Percentiles rank a stretch among this genome's conserved stretches.
These are phyloP conservation scores for Cryptophagus acutangulus DNA, from an alignment of 2,888 invertebrate species.

Conservation along the genomic window DNA sequence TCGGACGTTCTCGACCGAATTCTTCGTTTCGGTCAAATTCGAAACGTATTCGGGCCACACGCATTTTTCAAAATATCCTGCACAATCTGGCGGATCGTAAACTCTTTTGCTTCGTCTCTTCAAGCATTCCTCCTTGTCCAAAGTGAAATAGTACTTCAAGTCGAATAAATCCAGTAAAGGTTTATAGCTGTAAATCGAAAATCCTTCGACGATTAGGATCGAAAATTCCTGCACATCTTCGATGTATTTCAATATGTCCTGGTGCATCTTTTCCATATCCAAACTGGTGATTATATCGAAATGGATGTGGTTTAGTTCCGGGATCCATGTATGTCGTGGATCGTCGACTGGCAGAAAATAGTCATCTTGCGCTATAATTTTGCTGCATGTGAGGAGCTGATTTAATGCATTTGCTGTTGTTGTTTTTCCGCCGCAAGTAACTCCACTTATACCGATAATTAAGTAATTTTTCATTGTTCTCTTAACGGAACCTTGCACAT, in stretches of 20 bases:
- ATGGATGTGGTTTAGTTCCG: constrained; percentile 66
- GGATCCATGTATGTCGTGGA: constrained; percentile 59
- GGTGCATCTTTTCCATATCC: constrained; percentile 67
- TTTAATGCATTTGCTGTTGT: constrained; percentile 59
- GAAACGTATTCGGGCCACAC: constrained; percentile 86
- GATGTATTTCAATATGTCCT: constrained; percentile 49
- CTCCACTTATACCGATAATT: constrained; percentile 69
- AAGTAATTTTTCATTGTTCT: no score
- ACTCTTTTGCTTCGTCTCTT: constrained; percentile 56
- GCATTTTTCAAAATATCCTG: constrained; percentile 80
- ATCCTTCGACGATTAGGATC: constrained; percentile 68
- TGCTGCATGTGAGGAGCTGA: constrained; percentile 45
- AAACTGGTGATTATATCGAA: constrained; percentile 69
- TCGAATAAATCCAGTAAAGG: constrained; percentile 64
- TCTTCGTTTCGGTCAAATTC: constrained; percentile 50
- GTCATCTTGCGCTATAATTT: constrained; percentile 66
- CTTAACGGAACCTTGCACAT: no score
- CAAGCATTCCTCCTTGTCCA: constrained; percentile 64
- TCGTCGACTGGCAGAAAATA: constrained; percentile 68
- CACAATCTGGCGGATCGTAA: constrained; percentile 85
- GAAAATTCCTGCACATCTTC: constrained; percentile 7
- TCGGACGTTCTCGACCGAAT: constrained; percentile 34
- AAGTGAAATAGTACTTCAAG: constrained; percentile 68
- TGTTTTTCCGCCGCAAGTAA: constrained; percentile 81
- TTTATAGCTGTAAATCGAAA: constrained; percentile 66